Evolutionary conservation across 2,888 invertebrate species (phyloP), one percentile per base, ranked within the genome.

Genomic region (Trypoxylon attenuatum): DNA sequence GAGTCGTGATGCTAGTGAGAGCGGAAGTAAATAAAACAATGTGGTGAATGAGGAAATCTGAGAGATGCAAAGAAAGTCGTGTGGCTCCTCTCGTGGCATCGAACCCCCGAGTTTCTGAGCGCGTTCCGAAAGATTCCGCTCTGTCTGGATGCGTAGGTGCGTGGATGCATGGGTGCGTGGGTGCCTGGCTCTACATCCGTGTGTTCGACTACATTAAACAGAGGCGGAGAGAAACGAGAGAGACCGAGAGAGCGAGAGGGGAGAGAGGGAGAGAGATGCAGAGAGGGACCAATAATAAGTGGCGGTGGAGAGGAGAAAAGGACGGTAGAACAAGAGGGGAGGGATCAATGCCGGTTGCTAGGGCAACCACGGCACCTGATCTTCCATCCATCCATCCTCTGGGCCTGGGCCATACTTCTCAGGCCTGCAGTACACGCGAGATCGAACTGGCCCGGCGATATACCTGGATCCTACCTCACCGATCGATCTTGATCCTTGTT

Each of bases 301-400:
- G 64, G 43, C 16, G 61, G 49, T 59, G 46, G 65, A 69, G 65
- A 68, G 67, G 55, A 45, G 64, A 69, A 52, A 60, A 62, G 69
- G 64, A 69, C 63, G 66, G 66, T 69, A 66, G 75, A 72, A 61
- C 60, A 66, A 74, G 81, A 77, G 82, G 83, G 83, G 83, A 80
- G 82, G 83, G 85, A 86, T 86, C 86, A 84, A 87, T 87, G 86
- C 83, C 79, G 83, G 85, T 86, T 80, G 82, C 84, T 84, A 69
- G 80, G 82, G 85, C 83, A 85, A 86, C 86, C 82, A 74, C 77
- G 78, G 78, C 80, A 79, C 81, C 81, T 79, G 80, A 82, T 83
- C 84, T 83, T 82, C 33, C 33, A 13, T 33, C 33, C 80, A 77
- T 81, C 71, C 76, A 78, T 82, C 79, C 81, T 81, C n/a, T n/a